A percentile compares a stretch with the other conserved stretches of the same genome.
Evolutionary conservation across 2,113 vertebrate species (phyloP).

Genomic region (Ciconia stormi): DNA sequence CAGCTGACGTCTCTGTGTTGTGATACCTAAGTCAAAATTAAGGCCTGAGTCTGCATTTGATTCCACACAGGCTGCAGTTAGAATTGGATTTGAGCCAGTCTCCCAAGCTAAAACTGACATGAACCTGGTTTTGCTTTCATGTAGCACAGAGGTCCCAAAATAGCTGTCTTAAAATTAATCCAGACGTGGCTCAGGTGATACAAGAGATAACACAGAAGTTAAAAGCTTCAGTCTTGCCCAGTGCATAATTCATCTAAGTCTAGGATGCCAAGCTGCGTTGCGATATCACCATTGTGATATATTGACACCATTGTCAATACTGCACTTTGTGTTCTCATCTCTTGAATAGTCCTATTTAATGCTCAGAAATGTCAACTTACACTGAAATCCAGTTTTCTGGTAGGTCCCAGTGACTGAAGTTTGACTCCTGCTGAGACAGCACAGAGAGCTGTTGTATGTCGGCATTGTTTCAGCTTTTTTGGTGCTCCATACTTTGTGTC

Average conservation of each 20-base stretch:
- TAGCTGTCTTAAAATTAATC: not conserved
- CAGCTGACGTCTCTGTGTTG: not conserved
- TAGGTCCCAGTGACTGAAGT: not conserved
- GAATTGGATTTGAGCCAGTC: not conserved
- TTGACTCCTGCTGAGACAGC: not conserved
- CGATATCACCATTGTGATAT: not conserved
- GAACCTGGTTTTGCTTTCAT: not conserved
- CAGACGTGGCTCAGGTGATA: not conserved
- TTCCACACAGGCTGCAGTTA: not conserved
- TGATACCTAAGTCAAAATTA: not conserved
- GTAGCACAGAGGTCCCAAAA: not conserved
- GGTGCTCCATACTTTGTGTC: not conserved
- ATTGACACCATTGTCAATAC: not conserved
- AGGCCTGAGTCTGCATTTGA: not conserved
- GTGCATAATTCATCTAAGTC: not conserved
- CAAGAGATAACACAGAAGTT: not conserved
- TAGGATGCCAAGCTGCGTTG: not conserved
- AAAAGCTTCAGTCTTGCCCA: not conserved
- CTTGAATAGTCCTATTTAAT: not conserved
- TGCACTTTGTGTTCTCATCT: not conserved
- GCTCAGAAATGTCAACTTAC: not conserved
- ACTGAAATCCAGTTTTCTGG: not conserved
- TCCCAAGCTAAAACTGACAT: not conserved
- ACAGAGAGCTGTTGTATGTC: fast-evolving
- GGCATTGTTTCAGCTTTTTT: not conserved